These are phyloP conservation scores for Eublepharis macularius DNA, from an alignment of 2,113 vertebrate species.

Conservation along the genomic window DNA sequence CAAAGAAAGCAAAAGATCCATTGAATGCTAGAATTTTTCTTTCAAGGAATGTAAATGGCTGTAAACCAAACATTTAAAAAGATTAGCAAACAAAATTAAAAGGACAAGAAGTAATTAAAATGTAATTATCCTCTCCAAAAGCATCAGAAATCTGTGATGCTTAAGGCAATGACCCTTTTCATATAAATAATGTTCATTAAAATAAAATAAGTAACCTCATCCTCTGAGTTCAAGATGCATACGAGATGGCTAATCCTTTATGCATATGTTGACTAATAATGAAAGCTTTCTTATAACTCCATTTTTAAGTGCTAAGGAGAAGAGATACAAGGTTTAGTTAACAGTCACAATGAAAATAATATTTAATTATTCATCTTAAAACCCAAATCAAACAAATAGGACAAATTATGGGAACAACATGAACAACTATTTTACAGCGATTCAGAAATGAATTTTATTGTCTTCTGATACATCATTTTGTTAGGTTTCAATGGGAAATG, in stretches of 20 bases:
- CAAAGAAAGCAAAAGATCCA: conserved; percentile 4
- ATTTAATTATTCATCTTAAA: conserved; percentile 39
- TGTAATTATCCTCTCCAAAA: conserved; percentile 34
- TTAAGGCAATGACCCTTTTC: conserved; percentile 34
- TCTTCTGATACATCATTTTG: too few species aligned
- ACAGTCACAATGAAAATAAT: conserved; percentile 38
- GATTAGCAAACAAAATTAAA: background rate
- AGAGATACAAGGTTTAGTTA: conserved; percentile 25
- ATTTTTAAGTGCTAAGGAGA: conserved; percentile 22
- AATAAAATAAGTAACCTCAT: conserved; percentile 46
- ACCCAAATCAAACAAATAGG: background rate
- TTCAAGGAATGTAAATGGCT: conserved; percentile 2
- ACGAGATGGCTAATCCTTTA: conserved; percentile 33
- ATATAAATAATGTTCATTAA: conserved; percentile 36
- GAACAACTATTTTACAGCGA: background rate
- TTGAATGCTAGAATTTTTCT: background rate
- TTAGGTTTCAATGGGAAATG: too few species aligned
- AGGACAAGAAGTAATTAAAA: conserved; percentile 11
- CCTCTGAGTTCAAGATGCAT: conserved; percentile 43
- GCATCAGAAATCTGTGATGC: conserved; percentile 36
- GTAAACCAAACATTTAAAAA: too few species aligned
- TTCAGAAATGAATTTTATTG: too few species aligned
- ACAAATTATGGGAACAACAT: background rate
- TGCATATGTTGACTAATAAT: conserved; percentile 56
- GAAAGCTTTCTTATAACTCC: conserved; percentile 30